These are phyloP conservation scores for Hyles lineata DNA, from an alignment of 2,888 invertebrate species.

Conservation along the genomic window DNA sequence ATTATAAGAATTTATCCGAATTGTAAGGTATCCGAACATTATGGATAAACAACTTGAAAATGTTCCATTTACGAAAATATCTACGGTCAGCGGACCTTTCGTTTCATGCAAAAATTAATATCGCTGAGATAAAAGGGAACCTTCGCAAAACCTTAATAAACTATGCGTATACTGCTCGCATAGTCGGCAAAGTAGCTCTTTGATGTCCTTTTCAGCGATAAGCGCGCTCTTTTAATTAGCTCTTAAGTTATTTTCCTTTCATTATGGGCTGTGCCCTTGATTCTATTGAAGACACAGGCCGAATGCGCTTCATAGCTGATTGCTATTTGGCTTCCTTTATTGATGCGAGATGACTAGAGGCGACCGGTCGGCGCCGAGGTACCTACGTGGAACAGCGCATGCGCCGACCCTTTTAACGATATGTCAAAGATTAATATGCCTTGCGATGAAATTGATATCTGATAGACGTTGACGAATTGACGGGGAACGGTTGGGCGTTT, in stretches of 20 bases:
- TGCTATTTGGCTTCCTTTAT: conserved; percentile 77
- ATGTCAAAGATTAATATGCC: conserved; percentile 39
- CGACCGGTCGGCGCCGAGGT: conserved; percentile 71
- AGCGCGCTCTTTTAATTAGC: not conserved
- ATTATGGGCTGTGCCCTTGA: conserved; percentile 13
- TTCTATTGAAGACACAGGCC: conserved; percentile 7
- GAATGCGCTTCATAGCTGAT: conserved; percentile 52
- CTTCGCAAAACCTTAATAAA: conserved; percentile 2
- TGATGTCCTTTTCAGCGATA: conserved; percentile 6
- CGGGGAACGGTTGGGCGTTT: conserved; percentile 11
- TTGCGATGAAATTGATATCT: conserved; percentile 28
- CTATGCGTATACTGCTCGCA: conserved; percentile 23
- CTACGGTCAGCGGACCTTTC: not conserved
- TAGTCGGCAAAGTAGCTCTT: conserved; percentile 4
- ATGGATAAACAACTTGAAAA: not conserved
- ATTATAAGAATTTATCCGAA: not conserved
- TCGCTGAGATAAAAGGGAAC: not conserved
- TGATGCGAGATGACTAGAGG: conserved; percentile 71
- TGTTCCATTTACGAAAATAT: conserved; percentile 7
- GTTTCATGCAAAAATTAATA: conserved; percentile 11
- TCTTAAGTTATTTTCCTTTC: conserved; percentile 10
- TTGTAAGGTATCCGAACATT: not conserved
- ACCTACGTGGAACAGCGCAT: conserved; percentile 43
- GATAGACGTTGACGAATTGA: conserved; percentile 26
- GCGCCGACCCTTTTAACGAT: conserved; percentile 44